Evolutionary conservation across 2,113 vertebrate species (phyloP), one percentile per base, ranked within the genome.

Genomic region (Pluvianellus socialis): DNA sequence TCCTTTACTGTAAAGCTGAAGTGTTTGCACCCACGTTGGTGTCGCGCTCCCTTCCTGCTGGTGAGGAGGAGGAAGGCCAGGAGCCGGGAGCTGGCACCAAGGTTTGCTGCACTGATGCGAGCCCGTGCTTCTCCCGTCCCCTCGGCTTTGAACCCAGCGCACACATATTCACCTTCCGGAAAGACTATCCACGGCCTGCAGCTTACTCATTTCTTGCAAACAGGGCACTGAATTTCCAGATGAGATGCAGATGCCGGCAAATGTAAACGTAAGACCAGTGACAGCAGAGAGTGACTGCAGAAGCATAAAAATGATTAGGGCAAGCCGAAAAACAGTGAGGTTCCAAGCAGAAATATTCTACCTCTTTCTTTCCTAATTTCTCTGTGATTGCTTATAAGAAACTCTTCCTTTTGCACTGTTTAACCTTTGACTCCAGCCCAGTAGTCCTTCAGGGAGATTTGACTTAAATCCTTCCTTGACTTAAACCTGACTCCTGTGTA

Each of bases 71-170:
- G 40, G 35, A 63, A 62, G 33, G 20, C 15, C 72, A 47, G 71
- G 62, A 73, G 55, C 55, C 3, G 12, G 74, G 35, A 86, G 49
- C 32, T 56, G 66, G 26, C 74, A 65, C 12, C 19, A 7, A 24
- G 30, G 23, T 15, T 67, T 76, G 40, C 74, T 71, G 12, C 21
- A 17, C 22, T 7, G 5, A 1, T 38, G 28, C 35, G 16, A 63
- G 38, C 0, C 0, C 45, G 8, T 3, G 26, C 32, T 90, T 32
- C 38, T 26, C n/a, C 42, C 1, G 0, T 27, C 20, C 30, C 58
- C 63, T 42, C 0, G 0, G 44, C 40, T 91, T 75, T 76, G 49
- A 65, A 52, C 14, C 13, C 45, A 35, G 15, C 35, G n/a, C 66
- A 45, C 5, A 22, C 17, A 58, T 6, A 33, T 8, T 11, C 18